Conservation (phyloP, 2,888 invertebrate species). For the Eristalis pertinax region DNA sequence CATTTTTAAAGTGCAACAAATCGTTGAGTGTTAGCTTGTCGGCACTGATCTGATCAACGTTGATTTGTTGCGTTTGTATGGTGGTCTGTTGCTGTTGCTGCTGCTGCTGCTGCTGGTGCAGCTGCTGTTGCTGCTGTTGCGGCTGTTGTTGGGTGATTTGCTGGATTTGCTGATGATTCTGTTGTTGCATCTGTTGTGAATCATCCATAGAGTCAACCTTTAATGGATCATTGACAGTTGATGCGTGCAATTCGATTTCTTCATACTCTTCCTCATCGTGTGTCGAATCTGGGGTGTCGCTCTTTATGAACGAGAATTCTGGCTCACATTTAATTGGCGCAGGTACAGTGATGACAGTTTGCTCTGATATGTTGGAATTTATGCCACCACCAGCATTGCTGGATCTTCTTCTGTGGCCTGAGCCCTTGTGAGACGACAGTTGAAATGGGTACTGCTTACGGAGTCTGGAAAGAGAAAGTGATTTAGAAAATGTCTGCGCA, state of each 20-base stretch:
- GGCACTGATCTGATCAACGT: conserved; percentile 77
- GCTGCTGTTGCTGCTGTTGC: conserved; percentile 72
- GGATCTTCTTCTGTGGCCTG: conserved; percentile 7
- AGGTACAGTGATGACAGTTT: conserved; percentile 73
- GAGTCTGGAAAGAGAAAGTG: conserved; percentile 74
- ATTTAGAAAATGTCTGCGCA: not conserved
- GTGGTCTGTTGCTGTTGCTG: conserved; percentile 74
- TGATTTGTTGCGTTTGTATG: conserved; percentile 78
- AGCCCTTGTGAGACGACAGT: conserved; percentile 43
- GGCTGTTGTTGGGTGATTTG: conserved; percentile 65
- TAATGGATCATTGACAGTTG: conserved; percentile 74
- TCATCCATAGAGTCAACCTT: conserved; percentile 76
- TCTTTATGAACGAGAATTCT: conserved; percentile 77
- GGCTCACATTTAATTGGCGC: conserved; percentile 77
- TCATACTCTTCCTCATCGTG: conserved; percentile 77
- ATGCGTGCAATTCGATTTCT: conserved; percentile 78
- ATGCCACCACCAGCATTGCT: conserved; percentile 41
- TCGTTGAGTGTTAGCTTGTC: conserved; percentile 80
- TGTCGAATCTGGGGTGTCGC: conserved; percentile 76
- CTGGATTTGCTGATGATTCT: conserved; percentile 73
- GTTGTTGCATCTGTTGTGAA: conserved; percentile 73
- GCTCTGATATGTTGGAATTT: conserved; percentile 61
- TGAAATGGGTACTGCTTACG: conserved; percentile 80
- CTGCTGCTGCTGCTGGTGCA: conserved; percentile 69
- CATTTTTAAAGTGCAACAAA: conserved; percentile 79